phyloP scores from a whole-genome alignment of 2,113 vertebrate species.

The Cyphomyrus plagiostoma region DNA sequence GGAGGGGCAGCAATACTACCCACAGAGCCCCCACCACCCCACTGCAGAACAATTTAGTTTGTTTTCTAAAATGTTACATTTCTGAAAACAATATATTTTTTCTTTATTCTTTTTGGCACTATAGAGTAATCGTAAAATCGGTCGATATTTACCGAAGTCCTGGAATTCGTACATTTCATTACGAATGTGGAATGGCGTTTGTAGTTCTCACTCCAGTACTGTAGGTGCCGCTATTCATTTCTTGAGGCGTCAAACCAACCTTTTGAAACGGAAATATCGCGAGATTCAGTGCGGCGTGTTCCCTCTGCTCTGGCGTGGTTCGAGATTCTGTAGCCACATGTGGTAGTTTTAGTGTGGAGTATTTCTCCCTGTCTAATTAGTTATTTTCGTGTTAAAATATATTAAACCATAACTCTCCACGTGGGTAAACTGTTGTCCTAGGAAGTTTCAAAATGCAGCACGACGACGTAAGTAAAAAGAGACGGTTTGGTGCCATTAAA shows the following conservation, averaged over 20 bases:
- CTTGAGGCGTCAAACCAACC: not conserved
- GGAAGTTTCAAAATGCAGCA: conserved; percentile 55
- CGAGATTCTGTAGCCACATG: not conserved
- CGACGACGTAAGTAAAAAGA: conserved; percentile 61
- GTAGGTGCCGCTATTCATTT: not conserved
- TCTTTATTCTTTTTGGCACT: not conserved
- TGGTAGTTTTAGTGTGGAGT: not conserved
- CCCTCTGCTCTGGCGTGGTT: not conserved
- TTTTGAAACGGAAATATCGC: conserved; percentile 5
- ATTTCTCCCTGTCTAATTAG: not conserved
- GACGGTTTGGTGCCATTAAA: not conserved
- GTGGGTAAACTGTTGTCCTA: too few relatives aligned
- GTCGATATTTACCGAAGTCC: not conserved
- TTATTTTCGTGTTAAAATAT: not conserved
- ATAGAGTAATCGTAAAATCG: not conserved
- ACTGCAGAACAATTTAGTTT: not conserved
- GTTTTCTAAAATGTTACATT: not conserved
- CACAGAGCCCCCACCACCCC: not conserved
- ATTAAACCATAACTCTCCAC: not conserved
- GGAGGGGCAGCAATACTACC: not conserved
- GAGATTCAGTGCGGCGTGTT: not conserved
- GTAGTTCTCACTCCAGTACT: not conserved
- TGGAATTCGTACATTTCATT: not conserved
- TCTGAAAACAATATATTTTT: not conserved
- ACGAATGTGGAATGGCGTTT: not conserved